A percentile compares a stretch with the other conserved stretches of the same genome.
phyloP scores from a whole-genome alignment of 1,140 invertebrate species.

The Helicoverpa zea region DNA sequence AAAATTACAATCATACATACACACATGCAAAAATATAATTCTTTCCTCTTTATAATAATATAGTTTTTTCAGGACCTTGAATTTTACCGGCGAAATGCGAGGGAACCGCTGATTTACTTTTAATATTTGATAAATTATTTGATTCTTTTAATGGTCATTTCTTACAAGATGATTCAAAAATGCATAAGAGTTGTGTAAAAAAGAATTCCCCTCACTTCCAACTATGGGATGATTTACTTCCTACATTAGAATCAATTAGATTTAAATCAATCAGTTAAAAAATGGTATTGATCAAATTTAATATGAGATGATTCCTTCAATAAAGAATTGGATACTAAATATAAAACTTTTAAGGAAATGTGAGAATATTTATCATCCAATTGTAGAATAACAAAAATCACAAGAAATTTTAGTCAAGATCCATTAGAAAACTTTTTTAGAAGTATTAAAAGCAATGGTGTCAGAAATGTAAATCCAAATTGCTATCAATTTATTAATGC shows the following conservation, averaged over 20 bases:
- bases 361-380: neutral
- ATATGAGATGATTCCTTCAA: slow-evolving; percentile 16
- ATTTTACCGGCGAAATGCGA: slow-evolving; percentile 15
- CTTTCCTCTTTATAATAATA: no score
- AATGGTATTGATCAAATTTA: neutral
- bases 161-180: neutral
- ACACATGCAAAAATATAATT: no score
- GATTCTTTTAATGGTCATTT: slow-evolving; percentile 38
- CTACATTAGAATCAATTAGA: slow-evolving; percentile 21
- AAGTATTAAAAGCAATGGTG: slow-evolving; percentile 27
- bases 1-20: no score
- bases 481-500: slow-evolving; percentile 38
- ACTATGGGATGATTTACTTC: slow-evolving; percentile 28
- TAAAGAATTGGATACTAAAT: slow-evolving; percentile 25
- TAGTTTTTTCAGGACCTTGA: no score
- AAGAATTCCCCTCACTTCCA: slow-evolving; percentile 34
- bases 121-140: slow-evolving; percentile 38
- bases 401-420: no score
- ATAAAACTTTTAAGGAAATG: slow-evolving; percentile 40
- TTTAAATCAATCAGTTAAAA: slow-evolving; percentile 10
- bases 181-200: slow-evolving; percentile 2
- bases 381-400: no score
- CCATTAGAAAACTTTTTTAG: slow-evolving; percentile 29
- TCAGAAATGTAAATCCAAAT: slow-evolving; percentile 25
- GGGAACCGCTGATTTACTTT: slow-evolving; percentile 18